Percentiles rank a stretch among this genome's conserved stretches.
Evolutionary conservation across 1,140 invertebrate genomes (phyloP).

Genomic region (Drepana arcuata): DNA sequence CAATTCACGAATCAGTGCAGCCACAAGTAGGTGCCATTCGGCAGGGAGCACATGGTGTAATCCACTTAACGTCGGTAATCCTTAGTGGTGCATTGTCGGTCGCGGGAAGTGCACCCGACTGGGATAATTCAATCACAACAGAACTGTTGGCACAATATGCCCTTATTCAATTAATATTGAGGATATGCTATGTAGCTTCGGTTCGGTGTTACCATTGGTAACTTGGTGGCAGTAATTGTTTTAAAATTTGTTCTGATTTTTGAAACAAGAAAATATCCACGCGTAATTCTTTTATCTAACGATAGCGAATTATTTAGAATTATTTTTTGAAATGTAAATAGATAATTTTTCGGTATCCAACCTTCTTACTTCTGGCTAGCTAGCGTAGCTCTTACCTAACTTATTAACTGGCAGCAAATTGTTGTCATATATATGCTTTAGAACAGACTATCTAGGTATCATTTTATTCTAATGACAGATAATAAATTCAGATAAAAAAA

Average conservation of each 20-base stretch:
- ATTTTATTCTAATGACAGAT: no score
- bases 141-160: slow-evolving; percentile 8
- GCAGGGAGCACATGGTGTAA: neutral
- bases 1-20: no score
- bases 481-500: no score
- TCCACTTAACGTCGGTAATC: neutral
- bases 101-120: slow-evolving; percentile 11
- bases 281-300: neutral
- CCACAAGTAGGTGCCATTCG: no score
- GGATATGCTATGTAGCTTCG: neutral
- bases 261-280: neutral
- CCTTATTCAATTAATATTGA: neutral
- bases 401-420: no score
- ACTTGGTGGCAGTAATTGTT: slow-evolving; percentile 1
- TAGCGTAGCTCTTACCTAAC: no score
- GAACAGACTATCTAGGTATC: no score
- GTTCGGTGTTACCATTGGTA: neutral
- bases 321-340: slow-evolving; percentile 3
- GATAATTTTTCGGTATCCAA: no score
- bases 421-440: no score
- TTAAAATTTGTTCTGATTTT: neutral
- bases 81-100: neutral
- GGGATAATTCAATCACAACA: slow-evolving; percentile 27
- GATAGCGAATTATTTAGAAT: neutral
- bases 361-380: no score